Percentiles rank a stretch among this genome's conserved stretches.
Conservation (phyloP, 2,888 invertebrate species). For the Tenthredo amoena region DNA sequence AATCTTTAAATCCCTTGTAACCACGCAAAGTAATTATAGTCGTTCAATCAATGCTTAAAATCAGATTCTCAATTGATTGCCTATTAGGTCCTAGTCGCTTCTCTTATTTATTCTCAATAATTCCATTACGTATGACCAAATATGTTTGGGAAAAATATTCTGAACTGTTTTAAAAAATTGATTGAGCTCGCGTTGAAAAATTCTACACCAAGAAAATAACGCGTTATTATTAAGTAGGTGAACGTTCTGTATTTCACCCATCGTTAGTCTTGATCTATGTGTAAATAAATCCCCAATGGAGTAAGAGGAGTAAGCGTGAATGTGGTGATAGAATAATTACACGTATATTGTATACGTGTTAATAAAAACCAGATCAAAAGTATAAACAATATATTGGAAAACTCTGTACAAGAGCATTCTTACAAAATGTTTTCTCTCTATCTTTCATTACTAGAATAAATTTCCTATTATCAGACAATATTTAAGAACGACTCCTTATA, state of each 20-base stretch:
- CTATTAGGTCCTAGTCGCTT: neutral
- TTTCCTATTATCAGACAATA: neutral
- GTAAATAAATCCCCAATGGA: slow-evolving; percentile 15
- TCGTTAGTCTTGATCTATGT: slow-evolving; percentile 10
- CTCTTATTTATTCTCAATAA: neutral
- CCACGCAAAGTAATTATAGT: slow-evolving; percentile 4
- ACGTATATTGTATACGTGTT: slow-evolving; percentile 3
- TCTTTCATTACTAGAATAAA: neutral
- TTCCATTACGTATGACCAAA: neutral
- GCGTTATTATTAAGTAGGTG: slow-evolving; percentile 10
- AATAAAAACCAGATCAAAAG: slow-evolving; percentile 41
- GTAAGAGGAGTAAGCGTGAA: neutral
- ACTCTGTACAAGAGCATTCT: slow-evolving; percentile 52
- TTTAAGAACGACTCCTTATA: neutral
- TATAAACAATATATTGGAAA: slow-evolving; percentile 57
- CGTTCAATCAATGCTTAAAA: slow-evolving; percentile 19
- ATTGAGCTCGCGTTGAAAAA: slow-evolving; percentile 15
- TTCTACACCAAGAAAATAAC: neutral
- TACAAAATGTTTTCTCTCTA: slow-evolving; percentile 9
- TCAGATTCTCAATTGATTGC: slow-evolving; percentile 11
- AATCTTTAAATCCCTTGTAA: neutral
- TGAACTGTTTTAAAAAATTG: neutral
- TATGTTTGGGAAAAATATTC: neutral
- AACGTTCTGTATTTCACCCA: neutral
- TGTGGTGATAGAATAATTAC: slow-evolving; percentile 41